A percentile compares a stretch with the other conserved stretches of the same genome.
Conservation (phyloP, 2,113 vertebrate genomes). For the Acanthochromis polyacanthus region DNA sequence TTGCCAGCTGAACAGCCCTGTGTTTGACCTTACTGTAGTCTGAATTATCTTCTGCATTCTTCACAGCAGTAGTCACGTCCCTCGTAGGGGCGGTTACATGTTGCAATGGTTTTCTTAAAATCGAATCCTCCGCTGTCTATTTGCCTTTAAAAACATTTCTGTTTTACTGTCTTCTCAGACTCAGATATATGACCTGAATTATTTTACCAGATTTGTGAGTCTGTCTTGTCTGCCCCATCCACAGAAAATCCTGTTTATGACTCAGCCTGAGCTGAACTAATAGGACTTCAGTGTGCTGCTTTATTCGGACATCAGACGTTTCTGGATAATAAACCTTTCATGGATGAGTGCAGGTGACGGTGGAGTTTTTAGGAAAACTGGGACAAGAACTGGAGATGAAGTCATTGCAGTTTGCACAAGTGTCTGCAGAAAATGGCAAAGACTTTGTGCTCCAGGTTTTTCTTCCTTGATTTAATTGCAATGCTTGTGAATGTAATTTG, state of each 20-base stretch:
- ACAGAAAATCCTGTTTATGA: not conserved
- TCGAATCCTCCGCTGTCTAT: conserved; percentile 18
- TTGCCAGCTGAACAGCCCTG: conserved; percentile 49
- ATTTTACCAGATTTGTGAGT: conserved; percentile 25
- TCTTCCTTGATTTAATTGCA: not conserved
- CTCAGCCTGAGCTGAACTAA: not conserved
- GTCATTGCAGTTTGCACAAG: conserved; percentile 1
- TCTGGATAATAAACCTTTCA: conserved; percentile 18
- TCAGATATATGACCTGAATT: not conserved
- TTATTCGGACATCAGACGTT: conserved; percentile 5
- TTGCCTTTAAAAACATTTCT: conserved; percentile 4
- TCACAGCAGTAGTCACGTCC: conserved; percentile 40
- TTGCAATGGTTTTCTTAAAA: conserved; percentile 26
- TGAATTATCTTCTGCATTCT: conserved; percentile 62
- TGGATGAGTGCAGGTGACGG: conserved; percentile 3
- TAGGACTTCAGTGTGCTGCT: not conserved
- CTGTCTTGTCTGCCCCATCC: conserved; percentile 12
- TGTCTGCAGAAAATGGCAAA: not conserved
- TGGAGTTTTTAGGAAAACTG: conserved; percentile 16
- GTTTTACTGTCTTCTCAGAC: not conserved
- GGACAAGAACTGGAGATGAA: not conserved
- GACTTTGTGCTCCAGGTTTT: not conserved
- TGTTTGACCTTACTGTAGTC: conserved; percentile 61
- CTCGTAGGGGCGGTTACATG: conserved; percentile 1
- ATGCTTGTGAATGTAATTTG: not conserved